Conservation (phyloP, 2,113 vertebrate genomes). For the Chloropsis hardwickii region DNA sequence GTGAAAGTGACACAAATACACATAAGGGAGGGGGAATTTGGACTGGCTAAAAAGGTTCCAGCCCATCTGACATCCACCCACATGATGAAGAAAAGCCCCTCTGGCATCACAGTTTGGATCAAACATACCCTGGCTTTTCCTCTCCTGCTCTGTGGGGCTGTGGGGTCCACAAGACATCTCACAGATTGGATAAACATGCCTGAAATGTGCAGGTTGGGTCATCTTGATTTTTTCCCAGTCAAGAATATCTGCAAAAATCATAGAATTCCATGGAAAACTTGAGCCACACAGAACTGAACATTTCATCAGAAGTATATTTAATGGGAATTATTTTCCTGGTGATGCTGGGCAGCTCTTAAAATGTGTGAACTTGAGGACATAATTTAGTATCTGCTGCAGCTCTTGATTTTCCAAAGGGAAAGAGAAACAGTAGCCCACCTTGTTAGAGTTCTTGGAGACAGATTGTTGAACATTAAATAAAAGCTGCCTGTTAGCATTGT, state of each 20-base stretch:
- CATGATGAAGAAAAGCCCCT: fast-evolving
- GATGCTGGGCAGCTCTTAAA: not conserved
- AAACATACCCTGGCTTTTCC: not conserved
- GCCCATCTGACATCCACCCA: fast-evolving
- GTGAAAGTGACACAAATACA: not conserved
- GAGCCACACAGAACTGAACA: not conserved
- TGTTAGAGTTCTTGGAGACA: not conserved
- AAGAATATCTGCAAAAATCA: not conserved
- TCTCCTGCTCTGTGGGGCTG: not conserved
- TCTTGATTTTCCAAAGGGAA: not conserved
- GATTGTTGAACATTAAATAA: slow-evolving; percentile 5
- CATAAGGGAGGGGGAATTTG: not conserved
- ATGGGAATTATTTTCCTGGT: not conserved
- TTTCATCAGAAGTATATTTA: not conserved
- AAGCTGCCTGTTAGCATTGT: not conserved
- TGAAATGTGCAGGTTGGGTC: not conserved
- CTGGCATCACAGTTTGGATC: not conserved
- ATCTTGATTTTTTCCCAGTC: not conserved
- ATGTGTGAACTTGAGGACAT: not conserved
- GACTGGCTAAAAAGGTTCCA: not conserved
- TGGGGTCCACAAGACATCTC: not conserved
- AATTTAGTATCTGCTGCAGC: not conserved
- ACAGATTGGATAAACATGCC: not conserved
- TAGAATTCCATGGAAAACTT: not conserved
- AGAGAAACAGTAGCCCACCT: not conserved